Evolutionary conservation across 2,113 vertebrate species (phyloP).

Genomic region (Ictalurus punctatus): DNA sequence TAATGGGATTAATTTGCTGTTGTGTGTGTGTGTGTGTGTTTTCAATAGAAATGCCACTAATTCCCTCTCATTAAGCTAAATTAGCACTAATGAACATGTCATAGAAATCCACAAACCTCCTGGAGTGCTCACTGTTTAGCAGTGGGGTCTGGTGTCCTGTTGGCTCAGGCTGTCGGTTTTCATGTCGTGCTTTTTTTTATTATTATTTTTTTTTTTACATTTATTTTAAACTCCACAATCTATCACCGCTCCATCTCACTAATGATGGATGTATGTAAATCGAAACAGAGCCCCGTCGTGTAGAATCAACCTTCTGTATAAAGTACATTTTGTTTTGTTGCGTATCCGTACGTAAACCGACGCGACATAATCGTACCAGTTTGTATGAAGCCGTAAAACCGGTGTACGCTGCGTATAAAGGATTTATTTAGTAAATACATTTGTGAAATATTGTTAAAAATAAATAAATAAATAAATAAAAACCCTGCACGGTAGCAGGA

Average conservation of each 20-base stretch:
- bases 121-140: background rate
- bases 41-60: slow-evolving; percentile 14
- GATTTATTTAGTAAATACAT: background rate
- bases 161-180: background rate
- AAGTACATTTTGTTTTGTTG: background rate
- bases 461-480: no score
- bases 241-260: background rate
- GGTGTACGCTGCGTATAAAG: background rate
- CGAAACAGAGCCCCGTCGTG: background rate
- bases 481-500: background rate
- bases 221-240: background rate
- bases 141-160: background rate
- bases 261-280: background rate
- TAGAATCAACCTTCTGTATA: background rate
- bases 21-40: background rate
- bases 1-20: background rate
- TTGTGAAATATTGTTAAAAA: background rate
- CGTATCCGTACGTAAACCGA: no score
- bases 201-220: background rate
- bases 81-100: slow-evolving; percentile 21
- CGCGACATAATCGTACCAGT: no score
- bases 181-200: no score
- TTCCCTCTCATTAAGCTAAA: slow-evolving; percentile 22
- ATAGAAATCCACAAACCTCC: background rate
- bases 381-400: background rate